These are phyloP conservation scores for Xestobium rufovillosum DNA, from an alignment of 2,888 invertebrate species.

Conservation along the genomic window DNA sequence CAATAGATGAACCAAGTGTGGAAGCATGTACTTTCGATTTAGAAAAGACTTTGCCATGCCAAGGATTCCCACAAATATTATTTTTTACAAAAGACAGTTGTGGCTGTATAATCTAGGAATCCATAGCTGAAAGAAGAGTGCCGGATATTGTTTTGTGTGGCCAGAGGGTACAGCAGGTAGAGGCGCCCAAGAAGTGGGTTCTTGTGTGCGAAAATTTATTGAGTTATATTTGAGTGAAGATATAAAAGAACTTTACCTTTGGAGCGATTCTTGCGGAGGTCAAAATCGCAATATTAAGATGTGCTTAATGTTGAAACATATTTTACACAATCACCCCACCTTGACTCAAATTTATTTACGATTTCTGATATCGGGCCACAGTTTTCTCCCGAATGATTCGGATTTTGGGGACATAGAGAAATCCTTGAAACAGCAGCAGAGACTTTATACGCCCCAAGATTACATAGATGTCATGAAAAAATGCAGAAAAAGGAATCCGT, in stretches of 20 bases:
- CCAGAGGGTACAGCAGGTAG: slow-evolving; percentile 25
- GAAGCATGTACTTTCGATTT: too few species aligned
- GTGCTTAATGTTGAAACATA: slow-evolving; percentile 20
- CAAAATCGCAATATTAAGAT: slow-evolving; percentile 24
- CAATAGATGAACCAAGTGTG: too few species aligned
- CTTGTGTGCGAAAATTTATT: slow-evolving; percentile 19
- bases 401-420: too few species aligned
- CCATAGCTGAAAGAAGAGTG: slow-evolving; percentile 18
- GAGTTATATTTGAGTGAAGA: slow-evolving; percentile 13
- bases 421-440: slow-evolving; percentile 21
- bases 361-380: slow-evolving; percentile 25
- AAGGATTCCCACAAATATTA: too few species aligned
- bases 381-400: slow-evolving; percentile 25
- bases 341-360: slow-evolving; percentile 17
- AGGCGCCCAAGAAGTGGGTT: too few species aligned
- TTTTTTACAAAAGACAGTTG: too few species aligned
- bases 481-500: slow-evolving; percentile 21
- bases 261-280: too few species aligned
- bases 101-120: slow-evolving; percentile 25
- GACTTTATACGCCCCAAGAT: slow-evolving; percentile 21
- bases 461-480: slow-evolving; percentile 22
- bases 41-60: too few species aligned
- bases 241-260: slow-evolving; percentile 20
- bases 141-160: slow-evolving; percentile 17
- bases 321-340: too few species aligned